phyloP scores from a whole-genome alignment of 2,888 invertebrate species.

The Cylindroiulus punctatus region DNA sequence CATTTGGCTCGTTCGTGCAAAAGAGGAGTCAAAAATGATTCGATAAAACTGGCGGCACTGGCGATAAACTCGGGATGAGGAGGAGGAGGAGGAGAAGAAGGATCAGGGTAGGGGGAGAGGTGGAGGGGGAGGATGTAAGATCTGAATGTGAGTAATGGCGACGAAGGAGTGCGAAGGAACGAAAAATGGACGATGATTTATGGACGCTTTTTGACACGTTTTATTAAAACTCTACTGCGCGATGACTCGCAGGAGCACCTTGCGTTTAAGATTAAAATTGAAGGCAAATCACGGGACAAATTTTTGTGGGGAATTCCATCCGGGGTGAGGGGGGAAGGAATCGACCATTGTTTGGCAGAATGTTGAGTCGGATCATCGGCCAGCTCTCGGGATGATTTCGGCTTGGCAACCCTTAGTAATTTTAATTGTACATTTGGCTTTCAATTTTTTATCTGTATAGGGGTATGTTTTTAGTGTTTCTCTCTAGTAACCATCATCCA shows the following conservation, averaged over 20 bases:
- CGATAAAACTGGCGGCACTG: not conserved
- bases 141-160: not conserved
- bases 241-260: not conserved
- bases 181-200: conserved; percentile 14
- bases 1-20: not conserved
- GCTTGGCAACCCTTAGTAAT: too few relatives aligned
- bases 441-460: too few relatives aligned
- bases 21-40: conserved; percentile 3
- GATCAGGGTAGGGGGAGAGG: not conserved
- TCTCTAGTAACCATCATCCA: too few relatives aligned
- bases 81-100: not conserved
- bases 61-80: not conserved
- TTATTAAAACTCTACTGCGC: not conserved
- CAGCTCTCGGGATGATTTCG: too few relatives aligned
- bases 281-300: not conserved
- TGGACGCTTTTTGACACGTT: conserved; percentile 16
- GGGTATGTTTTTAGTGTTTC: too few relatives aligned
- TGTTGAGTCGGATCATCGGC: too few relatives aligned
- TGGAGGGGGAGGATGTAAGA: not conserved
- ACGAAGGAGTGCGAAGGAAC: not conserved
- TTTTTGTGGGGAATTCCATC: not conserved
- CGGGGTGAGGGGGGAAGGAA: too few relatives aligned
- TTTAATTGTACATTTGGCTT: too few relatives aligned
- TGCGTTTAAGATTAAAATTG: conserved; percentile 27
- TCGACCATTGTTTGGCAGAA: too few relatives aligned